Evolutionary conservation across 2,797 vertebrate species (phyloP), one percentile per base, ranked within the genome.

Genomic region (Spinus olivaceus): DNA sequence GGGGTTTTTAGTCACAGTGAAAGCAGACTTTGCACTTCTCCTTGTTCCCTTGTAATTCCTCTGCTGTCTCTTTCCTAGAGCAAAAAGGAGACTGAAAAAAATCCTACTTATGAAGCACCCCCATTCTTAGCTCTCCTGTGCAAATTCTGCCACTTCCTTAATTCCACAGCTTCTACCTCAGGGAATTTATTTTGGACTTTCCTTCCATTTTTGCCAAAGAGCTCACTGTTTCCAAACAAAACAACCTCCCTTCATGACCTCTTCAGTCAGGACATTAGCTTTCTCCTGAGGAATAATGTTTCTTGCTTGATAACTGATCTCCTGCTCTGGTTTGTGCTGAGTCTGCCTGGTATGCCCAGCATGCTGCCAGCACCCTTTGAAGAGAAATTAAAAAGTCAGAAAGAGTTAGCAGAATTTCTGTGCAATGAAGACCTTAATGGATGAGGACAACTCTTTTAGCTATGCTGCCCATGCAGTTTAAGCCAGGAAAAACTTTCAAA

Each of bases 111-210:
- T 93, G 69, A 90, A 90, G 21, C 12, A 42, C 15, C 46, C 23
- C n/a, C 63, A 16, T 71, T 93, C 81, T 74, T 42, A 78, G 65
- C 14, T 61, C 22, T 93, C 63, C 47, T 77, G 57, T 85, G 81
- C 42, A 93, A 95, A 85, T 20, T n/a, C 61, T 86, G 56, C 76
- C 65, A 88, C 76, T 79, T 92, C 81, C 80, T 92, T 84, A 95
- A 94, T 93, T 92, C 84, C 88, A 89, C 76, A 92, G 27, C 28
- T 93, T 90, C 94, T 96, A 44, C 87, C 91, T 94, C 69, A 60
- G 82, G 85, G 89, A 93, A 91, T 96, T 97, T 97, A 90, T 83
- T 92, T 96, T 97, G 92, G 94, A 89, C 72, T 92, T 32, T 86
- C 33, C 9, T 57, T 27, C 23, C 10, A 14, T 80, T 91, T 92